phyloP scores from a whole-genome alignment of 2,888 invertebrate species.

The Eristalinus aeneus region DNA sequence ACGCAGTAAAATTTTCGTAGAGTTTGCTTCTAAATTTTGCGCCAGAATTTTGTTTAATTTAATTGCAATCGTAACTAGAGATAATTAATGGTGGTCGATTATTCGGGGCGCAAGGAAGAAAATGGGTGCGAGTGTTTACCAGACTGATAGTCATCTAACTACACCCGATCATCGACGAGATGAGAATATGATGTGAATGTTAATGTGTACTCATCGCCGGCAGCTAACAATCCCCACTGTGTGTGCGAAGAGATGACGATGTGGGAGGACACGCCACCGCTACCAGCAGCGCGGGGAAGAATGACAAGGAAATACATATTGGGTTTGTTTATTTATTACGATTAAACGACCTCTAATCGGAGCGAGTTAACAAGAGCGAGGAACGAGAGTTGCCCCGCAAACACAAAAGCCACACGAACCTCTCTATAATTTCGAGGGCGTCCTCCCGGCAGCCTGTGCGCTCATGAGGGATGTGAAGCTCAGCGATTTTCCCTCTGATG shows the following conservation, averaged over 20 bases:
- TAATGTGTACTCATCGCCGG: conserved; percentile 43
- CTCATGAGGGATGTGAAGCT: neutral
- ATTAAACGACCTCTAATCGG: conserved; percentile 52
- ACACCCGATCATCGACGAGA: conserved; percentile 51
- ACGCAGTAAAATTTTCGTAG: conserved; percentile 34
- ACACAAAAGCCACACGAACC: conserved; percentile 8
- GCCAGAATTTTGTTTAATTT: conserved; percentile 67
- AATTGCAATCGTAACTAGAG: conserved; percentile 61
- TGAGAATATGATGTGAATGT: conserved; percentile 59
- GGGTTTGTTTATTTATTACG: conserved; percentile 64
- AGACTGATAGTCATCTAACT: conserved; percentile 47
- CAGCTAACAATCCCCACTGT: neutral
- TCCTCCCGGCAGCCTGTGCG: neutral
- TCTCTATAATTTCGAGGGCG: neutral
- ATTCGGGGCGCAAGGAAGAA: neutral
- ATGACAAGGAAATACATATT: conserved; percentile 12
- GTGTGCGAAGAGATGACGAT: neutral
- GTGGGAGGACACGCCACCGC: neutral
- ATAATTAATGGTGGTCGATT: conserved; percentile 61
- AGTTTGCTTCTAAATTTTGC: conserved; percentile 59
- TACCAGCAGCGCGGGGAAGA: neutral
- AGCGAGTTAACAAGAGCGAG: neutral
- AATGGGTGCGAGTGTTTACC: neutral
- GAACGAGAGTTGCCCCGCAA: conserved; percentile 23
- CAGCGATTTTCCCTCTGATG: conserved; percentile 46